Evolutionary conservation across 2,888 invertebrate species (phyloP).

Genomic region (Synanthedon formicaeformis): DNA sequence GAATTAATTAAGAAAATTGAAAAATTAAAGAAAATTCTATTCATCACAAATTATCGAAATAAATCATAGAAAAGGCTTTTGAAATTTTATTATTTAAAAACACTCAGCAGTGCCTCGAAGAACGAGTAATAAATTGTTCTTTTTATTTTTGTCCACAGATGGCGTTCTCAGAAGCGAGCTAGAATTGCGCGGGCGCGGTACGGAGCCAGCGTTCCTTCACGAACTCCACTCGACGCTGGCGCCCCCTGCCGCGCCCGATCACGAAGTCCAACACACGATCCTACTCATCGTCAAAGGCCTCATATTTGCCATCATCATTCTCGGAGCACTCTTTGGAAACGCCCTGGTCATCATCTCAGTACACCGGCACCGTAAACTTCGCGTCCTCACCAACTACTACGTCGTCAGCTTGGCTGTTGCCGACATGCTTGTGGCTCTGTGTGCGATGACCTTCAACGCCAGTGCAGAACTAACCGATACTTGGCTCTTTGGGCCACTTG

Average conservation of each 20-base stretch:
- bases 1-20: no score
- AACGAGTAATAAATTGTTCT: background rate
- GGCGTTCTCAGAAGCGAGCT: slow-evolving; percentile 53
- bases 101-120: no score
- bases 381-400: slow-evolving; percentile 95
- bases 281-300: slow-evolving; percentile 78
- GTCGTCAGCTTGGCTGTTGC: slow-evolving; percentile 95
- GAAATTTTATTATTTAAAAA: no score
- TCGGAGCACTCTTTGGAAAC: slow-evolving; percentile 92
- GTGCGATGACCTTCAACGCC: slow-evolving; percentile 94
- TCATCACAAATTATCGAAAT: no score
- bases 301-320: slow-evolving; percentile 87
- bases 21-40: no score
- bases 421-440: slow-evolving; percentile 91
- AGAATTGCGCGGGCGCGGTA: slow-evolving; percentile 64
- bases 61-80: no score
- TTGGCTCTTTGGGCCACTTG: slow-evolving; percentile 90
- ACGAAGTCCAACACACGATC: slow-evolving; percentile 57
- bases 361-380: slow-evolving; percentile 81
- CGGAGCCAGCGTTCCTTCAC: slow-evolving; percentile 57
- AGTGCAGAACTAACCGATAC: slow-evolving; percentile 87
- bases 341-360: slow-evolving; percentile 90
- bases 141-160: slow-evolving; percentile 28
- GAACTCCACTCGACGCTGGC: slow-evolving; percentile 63
- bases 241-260: slow-evolving; percentile 58